phyloP scores from a whole-genome alignment of 2,797 vertebrate genomes.

The Anguilla obscura region DNA sequence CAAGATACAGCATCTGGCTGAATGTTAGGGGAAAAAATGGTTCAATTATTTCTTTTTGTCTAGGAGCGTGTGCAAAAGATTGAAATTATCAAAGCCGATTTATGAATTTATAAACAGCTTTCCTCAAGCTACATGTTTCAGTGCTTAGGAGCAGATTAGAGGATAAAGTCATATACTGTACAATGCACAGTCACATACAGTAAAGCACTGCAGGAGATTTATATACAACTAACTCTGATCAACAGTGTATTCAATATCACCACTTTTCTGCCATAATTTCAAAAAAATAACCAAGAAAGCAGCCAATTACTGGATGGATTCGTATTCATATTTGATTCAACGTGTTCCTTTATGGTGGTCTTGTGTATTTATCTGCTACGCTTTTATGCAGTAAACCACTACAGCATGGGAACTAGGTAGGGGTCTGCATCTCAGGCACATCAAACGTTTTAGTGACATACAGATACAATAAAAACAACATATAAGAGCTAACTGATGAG shows the following conservation, averaged over 20 bases:
- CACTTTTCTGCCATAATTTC: not conserved
- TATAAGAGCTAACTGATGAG: not conserved
- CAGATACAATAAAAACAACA: not conserved
- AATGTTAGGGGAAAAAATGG: slow-evolving; percentile 23
- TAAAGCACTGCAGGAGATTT: not conserved
- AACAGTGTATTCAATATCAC: not conserved
- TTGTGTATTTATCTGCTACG: not conserved
- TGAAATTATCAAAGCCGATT: slow-evolving; percentile 45
- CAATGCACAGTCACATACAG: not conserved
- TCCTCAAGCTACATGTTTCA: slow-evolving; percentile 11
- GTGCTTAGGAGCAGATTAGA: not conserved
- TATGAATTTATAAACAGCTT: slow-evolving; percentile 35
- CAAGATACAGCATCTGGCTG: slow-evolving; percentile 4
- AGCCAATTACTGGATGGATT: not conserved
- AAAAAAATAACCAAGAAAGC: not conserved
- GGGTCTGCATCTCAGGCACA: not conserved
- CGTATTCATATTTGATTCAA: not conserved
- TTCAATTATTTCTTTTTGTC: not conserved
- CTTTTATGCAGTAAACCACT: not conserved
- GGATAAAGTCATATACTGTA: slow-evolving; percentile 9
- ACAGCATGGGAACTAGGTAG: not conserved
- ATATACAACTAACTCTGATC: not conserved
- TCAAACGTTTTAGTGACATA: not conserved
- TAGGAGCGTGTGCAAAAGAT: slow-evolving; percentile 25
- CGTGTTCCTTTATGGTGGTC: slow-evolving; percentile 1